phyloP scores from a whole-genome alignment of 2,113 vertebrate genomes.

The Semicossyphus pulcher region DNA sequence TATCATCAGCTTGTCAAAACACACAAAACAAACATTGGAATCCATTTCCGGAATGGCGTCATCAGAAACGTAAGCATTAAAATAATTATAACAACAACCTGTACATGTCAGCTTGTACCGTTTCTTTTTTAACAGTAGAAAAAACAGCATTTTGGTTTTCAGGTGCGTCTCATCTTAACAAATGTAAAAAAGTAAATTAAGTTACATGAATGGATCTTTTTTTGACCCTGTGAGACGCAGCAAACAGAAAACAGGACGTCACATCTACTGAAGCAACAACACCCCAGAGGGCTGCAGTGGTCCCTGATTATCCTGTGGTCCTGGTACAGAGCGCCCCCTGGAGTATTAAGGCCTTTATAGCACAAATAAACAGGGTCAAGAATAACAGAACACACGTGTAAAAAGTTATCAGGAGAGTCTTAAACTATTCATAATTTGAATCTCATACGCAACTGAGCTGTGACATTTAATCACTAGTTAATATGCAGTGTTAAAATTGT shows the following conservation, averaged over 20 bases:
- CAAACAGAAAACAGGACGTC: neutral
- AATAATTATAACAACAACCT: slow-evolving; percentile 46
- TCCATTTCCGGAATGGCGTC: slow-evolving; percentile 66
- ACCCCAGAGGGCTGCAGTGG: neutral
- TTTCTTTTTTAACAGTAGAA: slow-evolving; percentile 56
- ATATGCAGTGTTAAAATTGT: no score
- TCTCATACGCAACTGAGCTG: no score
- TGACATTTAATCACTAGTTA: no score
- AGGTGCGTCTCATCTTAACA: slow-evolving; percentile 81
- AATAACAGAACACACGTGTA: neutral
- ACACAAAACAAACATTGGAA: slow-evolving; percentile 42
- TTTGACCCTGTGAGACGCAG: slow-evolving; percentile 46
- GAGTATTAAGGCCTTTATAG: neutral
- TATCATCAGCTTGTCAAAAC: slow-evolving; percentile 53
- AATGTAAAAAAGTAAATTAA: slow-evolving; percentile 84
- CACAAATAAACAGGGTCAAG: slow-evolving; percentile 1
- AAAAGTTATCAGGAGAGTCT: neutral
- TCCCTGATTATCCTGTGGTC: slow-evolving; percentile 40
- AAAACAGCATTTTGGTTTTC: slow-evolving; percentile 84
- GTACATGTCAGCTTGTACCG: slow-evolving; percentile 55
- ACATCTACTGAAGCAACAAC: neutral
- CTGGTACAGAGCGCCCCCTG: slow-evolving; percentile 38
- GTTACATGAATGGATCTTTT: neutral
- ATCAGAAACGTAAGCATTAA: slow-evolving; percentile 44
- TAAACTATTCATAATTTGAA: no score